Conservation (phyloP, 2,888 invertebrate species). For the Caradrina kadenii region DNA sequence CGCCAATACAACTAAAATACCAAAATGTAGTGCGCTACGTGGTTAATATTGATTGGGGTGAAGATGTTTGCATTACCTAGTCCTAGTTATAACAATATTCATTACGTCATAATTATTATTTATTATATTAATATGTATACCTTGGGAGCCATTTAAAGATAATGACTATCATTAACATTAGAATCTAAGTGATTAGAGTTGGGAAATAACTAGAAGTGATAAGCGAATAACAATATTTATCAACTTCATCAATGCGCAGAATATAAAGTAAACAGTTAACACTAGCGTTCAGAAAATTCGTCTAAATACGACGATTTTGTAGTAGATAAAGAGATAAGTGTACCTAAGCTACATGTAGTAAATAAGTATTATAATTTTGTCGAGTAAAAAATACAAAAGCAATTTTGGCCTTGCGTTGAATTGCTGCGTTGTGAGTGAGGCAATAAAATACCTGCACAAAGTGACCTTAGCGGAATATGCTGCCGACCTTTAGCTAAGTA, state of each 20-base stretch:
- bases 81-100: conserved; percentile 5
- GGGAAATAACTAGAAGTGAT: conserved; percentile 50
- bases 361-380: conserved; percentile 74
- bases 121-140: conserved; percentile 36
- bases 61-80: conserved; percentile 22
- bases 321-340: conserved; percentile 56
- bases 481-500: conserved; percentile 81
- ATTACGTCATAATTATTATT: conserved; percentile 24
- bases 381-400: conserved; percentile 78
- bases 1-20: conserved; percentile 44
- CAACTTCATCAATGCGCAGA: conserved; percentile 33
- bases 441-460: conserved; percentile 85
- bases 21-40: conserved; percentile 25
- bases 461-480: conserved; percentile 86
- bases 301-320: conserved; percentile 42
- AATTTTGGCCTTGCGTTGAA: conserved; percentile 86
- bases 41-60: conserved; percentile 10
- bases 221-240: conserved; percentile 56
- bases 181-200: conserved; percentile 54
- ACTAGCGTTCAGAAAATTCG: conserved; percentile 32
- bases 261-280: conserved; percentile 31
- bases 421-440: conserved; percentile 83
- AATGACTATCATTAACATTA: conserved; percentile 46
- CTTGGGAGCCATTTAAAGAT: conserved; percentile 45
- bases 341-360: conserved; percentile 66